phyloP scores from a whole-genome alignment of 2,797 vertebrate genomes.

The Liasis olivaceus region DNA sequence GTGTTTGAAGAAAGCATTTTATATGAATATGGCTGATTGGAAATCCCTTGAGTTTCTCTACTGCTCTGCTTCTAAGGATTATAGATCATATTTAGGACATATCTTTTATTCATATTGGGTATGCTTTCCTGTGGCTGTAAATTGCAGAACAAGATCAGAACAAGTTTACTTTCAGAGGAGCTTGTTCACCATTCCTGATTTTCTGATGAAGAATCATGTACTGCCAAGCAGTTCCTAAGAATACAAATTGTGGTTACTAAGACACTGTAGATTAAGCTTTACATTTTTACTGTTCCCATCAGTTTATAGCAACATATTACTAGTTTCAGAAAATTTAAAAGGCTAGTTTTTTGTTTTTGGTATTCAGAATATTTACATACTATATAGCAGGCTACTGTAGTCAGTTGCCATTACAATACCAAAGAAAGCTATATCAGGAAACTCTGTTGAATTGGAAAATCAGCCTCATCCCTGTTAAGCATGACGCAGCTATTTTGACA shows the following conservation, averaged over 20 bases:
- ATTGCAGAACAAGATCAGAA: neutral
- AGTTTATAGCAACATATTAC: neutral
- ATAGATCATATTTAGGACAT: neutral
- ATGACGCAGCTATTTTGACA: constrained; percentile 51
- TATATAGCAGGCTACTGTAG: neutral
- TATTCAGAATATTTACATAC: neutral
- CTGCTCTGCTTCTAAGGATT: neutral
- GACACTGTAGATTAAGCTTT: neutral
- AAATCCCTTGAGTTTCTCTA: neutral
- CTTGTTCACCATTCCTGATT: neutral
- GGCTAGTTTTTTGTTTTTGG: neutral
- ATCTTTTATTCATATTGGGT: neutral
- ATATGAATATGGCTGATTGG: neutral
- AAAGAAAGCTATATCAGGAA: neutral
- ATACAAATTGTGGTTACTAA: neutral
- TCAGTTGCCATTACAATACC: neutral
- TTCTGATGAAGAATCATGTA: neutral
- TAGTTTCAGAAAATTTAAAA: fast-evolving
- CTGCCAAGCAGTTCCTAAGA: neutral
- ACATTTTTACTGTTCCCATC: fast-evolving
- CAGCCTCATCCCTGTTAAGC: neutral
- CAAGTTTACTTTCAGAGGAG: neutral
- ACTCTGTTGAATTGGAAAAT: constrained; percentile 49
- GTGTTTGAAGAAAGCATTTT: neutral
- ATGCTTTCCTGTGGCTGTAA: neutral